These are phyloP conservation scores for Athene cunicularia DNA, from an alignment of 2,113 vertebrate species.

Conservation along the genomic window DNA sequence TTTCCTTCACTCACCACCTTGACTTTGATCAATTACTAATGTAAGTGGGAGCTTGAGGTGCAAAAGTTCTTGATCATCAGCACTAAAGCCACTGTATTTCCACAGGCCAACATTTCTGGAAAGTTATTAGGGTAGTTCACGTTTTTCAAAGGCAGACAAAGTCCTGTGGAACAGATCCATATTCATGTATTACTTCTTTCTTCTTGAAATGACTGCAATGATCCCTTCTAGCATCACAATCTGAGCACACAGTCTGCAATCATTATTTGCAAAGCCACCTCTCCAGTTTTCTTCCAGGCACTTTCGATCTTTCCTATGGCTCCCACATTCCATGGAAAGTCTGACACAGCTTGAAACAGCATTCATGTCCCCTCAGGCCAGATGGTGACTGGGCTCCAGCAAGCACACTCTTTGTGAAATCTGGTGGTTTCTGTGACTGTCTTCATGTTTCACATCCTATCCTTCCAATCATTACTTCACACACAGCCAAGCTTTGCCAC, in stretches of 20 bases:
- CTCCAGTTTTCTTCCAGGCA: background rate
- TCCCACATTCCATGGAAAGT: background rate
- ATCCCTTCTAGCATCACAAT: background rate
- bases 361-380: background rate
- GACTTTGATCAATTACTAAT: constrained; percentile 16
- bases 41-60: background rate
- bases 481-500: background rate
- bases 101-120: background rate
- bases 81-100: background rate
- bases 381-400: rapidly evolving
- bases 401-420: background rate
- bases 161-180: background rate
- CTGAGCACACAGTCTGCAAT: background rate
- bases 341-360: rapidly evolving
- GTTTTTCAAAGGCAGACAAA: constrained; percentile 2
- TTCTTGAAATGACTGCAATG: background rate
- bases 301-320: background rate
- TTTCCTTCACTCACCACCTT: background rate
- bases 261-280: background rate
- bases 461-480: background rate
- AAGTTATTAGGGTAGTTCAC: background rate
- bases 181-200: background rate
- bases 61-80: background rate
- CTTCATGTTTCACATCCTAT: background rate
- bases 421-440: background rate